Evolutionary conservation across 2,113 vertebrate species (phyloP).

Genomic region (Psammodynastes pulverulentus): DNA sequence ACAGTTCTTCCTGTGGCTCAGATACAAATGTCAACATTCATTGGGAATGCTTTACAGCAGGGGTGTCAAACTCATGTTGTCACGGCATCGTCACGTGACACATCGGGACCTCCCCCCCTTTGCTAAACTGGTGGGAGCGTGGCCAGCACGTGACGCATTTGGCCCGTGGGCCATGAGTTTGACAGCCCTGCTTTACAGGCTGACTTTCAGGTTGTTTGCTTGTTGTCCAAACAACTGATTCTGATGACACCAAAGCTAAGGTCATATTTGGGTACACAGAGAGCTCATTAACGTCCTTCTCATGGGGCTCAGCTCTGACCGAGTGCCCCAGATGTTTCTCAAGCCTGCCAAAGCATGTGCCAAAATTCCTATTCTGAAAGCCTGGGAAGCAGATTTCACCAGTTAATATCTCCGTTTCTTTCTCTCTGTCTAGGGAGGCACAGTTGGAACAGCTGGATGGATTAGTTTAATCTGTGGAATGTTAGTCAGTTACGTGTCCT

Average conservation of each 20-base stretch:
- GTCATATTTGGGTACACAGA: not conserved
- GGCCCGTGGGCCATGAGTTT: too few species aligned
- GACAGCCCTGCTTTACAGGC: not conserved
- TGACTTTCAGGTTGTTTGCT: not conserved
- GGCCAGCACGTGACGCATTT: too few species aligned
- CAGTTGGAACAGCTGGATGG: constrained; percentile 13
- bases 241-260: not conserved
- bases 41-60: too few species aligned
- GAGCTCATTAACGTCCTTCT: not conserved
- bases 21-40: not conserved
- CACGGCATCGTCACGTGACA: too few species aligned
- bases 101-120: too few species aligned
- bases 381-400: constrained; percentile 3
- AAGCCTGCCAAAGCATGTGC: not conserved
- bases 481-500: not conserved
- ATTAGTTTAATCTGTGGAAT: constrained; percentile 33
- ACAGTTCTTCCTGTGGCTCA: not conserved
- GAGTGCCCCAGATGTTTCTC: not conserved
- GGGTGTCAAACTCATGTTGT: too few species aligned
- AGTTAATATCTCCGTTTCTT: not conserved
- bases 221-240: not conserved
- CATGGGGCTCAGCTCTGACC: not conserved
- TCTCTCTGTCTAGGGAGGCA: not conserved
- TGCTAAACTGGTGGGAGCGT: too few species aligned
- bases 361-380: not conserved